These are phyloP conservation scores for Phylloscopus trochiloides DNA, from an alignment of 2,113 vertebrate species.

Conservation along the genomic window DNA sequence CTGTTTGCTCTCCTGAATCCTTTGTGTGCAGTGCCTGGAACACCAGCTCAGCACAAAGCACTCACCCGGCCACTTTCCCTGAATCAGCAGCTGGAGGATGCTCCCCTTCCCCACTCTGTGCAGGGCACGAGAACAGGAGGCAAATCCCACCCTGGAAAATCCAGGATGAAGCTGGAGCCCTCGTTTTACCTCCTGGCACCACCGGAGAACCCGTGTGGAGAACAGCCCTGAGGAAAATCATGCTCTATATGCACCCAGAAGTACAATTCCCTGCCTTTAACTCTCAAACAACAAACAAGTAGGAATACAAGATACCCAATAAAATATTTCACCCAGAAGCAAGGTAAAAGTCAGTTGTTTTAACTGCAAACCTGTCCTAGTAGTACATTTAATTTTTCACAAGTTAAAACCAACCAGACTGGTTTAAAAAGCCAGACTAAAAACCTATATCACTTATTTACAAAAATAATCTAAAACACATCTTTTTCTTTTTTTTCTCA, in stretches of 20 bases:
- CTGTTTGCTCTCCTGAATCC: background rate
- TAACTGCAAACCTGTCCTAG: background rate
- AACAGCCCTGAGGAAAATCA: background rate
- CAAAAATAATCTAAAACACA: background rate
- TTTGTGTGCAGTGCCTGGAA: background rate
- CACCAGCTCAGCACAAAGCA: background rate
- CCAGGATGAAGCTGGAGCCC: background rate
- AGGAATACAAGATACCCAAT: background rate
- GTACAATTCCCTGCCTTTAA: background rate
- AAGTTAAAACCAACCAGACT: background rate
- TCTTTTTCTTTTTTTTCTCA: background rate
- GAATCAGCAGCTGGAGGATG: background rate
- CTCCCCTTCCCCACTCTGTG: background rate
- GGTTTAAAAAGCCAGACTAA: background rate
- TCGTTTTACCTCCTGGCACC: background rate
- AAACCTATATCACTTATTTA: background rate
- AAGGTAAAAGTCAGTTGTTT: background rate
- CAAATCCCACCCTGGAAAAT: background rate
- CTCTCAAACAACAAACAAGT: background rate
- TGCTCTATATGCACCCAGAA: background rate
- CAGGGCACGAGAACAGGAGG: background rate
- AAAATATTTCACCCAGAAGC: background rate
- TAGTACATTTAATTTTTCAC: background rate
- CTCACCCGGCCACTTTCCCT: background rate
- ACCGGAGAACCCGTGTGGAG: background rate